Base-by-base conservation (phyloP, 2,888 invertebrate species). In the Acanthosoma haemorrhoidale region DNA sequence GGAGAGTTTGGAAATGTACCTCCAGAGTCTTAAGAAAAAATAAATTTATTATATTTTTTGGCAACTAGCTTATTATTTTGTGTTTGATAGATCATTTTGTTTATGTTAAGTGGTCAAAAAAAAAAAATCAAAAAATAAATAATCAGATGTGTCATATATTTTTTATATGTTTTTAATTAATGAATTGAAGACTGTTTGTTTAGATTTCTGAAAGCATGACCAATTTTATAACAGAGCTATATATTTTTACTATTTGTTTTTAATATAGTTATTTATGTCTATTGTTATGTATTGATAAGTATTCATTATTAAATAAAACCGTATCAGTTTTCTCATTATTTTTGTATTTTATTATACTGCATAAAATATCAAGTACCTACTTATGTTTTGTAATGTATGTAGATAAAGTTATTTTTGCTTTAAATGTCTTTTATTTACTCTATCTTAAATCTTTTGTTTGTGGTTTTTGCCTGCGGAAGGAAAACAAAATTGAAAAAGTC, bases 1-100 rank as follows among this genome's bases (percentile, higher is more conserved):
- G 78, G 84, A 87, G 76, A 84, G 85, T 1, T 79, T 94, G 67
- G 91, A 87, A 74, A 77, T 84, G 74, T 94, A 93, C 77, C 80
- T 92, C 34, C 84, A 89, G 76, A 80, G 82, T 51, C 80, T 92
- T 61, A 91, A 90, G 77, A 51, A 51, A 25, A 51, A 51, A 51
- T 51, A 51, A 51, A 2, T 51, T 25, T 2, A 13, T 25, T 51
- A 25, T 8, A 51, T 25, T 51, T 21, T 51, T n/a, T 4, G n/a
- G n/a, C n/a, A n/a, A 51, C 29, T 51, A 51, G 51, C 25, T 51
- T 51, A n/a, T 25, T 25, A 25, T 29, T 13, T 51, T 51, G 25
- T n/a, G 21, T 43, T 43, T 51, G n/a, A n/a, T n/a, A 51, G 51
- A 51, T 51, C n/a, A 25, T 51, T 25, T 25, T 13, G 13, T 25